Evolutionary conservation across 2,113 vertebrate genomes (phyloP).

Genomic region (Strix uralensis): DNA sequence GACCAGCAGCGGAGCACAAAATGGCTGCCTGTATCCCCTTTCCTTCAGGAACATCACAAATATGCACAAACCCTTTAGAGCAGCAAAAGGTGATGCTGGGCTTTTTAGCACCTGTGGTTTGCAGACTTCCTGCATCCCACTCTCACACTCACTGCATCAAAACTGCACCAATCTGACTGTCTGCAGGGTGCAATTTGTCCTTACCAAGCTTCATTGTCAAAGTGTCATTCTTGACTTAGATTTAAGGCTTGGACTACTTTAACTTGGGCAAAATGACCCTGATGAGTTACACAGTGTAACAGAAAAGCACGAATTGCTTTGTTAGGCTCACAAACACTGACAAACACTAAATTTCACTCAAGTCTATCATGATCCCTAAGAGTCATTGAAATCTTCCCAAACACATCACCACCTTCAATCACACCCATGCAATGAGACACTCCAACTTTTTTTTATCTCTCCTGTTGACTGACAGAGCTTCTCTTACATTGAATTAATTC

Average conservation of each 20-base stretch:
- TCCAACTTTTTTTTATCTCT: not conserved
- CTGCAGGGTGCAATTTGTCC: not conserved
- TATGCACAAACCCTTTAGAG: accelerated
- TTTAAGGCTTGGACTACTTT: not conserved
- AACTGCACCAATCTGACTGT: accelerated
- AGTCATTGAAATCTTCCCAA: not conserved
- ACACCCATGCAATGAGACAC: not conserved
- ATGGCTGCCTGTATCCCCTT: not conserved
- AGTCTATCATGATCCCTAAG: not conserved
- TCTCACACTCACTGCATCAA: accelerated
- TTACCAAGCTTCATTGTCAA: not conserved
- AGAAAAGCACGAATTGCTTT: not conserved
- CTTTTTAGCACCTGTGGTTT: accelerated
- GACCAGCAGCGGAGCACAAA: not conserved
- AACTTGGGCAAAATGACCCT: not conserved
- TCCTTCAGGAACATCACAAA: not conserved
- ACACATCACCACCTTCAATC: not conserved
- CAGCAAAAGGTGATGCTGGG: not conserved
- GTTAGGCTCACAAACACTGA: not conserved
- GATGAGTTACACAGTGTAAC: not conserved
- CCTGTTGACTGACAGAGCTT: not conserved
- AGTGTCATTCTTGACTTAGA: not conserved
- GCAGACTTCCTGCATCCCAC: not conserved
- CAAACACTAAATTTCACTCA: not conserved
- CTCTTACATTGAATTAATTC: not conserved